phyloP scores from a whole-genome alignment of 1,140 invertebrate genomes.

The Trichonephila inaurata region DNA sequence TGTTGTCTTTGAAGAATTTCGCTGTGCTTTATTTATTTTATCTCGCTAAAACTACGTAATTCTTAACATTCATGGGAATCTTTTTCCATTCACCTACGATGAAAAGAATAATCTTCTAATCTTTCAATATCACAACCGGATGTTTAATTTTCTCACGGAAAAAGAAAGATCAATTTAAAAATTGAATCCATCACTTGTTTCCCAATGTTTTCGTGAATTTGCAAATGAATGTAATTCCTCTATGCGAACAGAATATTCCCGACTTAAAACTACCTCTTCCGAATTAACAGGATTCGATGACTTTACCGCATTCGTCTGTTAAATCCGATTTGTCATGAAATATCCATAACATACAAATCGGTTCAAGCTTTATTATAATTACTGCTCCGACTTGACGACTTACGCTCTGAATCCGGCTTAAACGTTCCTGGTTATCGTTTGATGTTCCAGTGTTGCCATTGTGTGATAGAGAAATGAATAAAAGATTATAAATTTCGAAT shows the following conservation, averaged over 20 bases:
- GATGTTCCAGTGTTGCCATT: not conserved
- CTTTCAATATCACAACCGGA: too few relatives aligned
- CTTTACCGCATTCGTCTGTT: not conserved
- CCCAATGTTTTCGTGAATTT: not conserved
- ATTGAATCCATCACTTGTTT: not conserved
- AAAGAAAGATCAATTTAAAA: too few relatives aligned
- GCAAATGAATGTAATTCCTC: not conserved
- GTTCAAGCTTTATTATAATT: conserved; percentile 24
- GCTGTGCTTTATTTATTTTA: too few relatives aligned
- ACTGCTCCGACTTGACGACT: not conserved
- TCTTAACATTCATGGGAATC: too few relatives aligned
- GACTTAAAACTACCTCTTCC: not conserved
- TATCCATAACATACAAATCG: conserved; percentile 37
- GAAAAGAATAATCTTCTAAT: too few relatives aligned
- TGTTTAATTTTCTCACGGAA: too few relatives aligned
- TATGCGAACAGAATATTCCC: not conserved
- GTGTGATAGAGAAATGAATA: conserved; percentile 17
- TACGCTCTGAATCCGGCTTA: not conserved
- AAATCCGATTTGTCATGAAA: conserved; percentile 20
- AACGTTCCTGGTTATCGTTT: not conserved
- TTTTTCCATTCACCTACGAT: too few relatives aligned
- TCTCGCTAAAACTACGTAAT: too few relatives aligned
- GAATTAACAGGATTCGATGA: not conserved
- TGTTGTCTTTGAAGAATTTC: too few relatives aligned
- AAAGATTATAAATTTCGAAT: conserved; percentile 29